Evolutionary conservation across 2,888 invertebrate genomes (phyloP).

Genomic region (Nudaria mundana): DNA sequence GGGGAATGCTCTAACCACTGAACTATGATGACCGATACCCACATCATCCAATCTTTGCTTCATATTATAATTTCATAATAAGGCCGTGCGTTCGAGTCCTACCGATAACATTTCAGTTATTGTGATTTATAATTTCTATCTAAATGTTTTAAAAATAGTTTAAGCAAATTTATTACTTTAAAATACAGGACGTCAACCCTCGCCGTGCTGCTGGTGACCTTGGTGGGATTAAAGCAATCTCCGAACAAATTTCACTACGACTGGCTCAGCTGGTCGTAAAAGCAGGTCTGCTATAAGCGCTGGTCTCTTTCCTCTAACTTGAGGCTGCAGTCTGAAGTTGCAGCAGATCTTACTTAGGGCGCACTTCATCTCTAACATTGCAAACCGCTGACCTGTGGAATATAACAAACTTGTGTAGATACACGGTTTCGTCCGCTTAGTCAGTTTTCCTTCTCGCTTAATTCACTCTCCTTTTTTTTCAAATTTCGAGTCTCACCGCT

Average conservation of each 20-base stretch:
- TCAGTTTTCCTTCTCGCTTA: neutral
- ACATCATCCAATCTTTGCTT: too few species aligned
- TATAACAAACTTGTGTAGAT: neutral
- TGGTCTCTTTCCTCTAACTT: conserved; percentile 60
- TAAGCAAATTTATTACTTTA: too few species aligned
- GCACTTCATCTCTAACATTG: conserved; percentile 84
- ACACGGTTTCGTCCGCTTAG: neutral
- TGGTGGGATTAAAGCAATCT: conserved; percentile 22
- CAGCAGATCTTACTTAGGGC: conserved; percentile 76
- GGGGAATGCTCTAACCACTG: too few species aligned
- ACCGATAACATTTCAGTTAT: too few species aligned
- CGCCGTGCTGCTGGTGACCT: too few species aligned
- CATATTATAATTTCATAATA: too few species aligned
- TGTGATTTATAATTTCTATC: too few species aligned
- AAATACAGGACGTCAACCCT: too few species aligned
- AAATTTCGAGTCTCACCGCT: too few species aligned
- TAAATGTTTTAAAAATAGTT: too few species aligned
- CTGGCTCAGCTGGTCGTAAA: conserved; percentile 59
- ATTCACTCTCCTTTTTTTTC: neutral
- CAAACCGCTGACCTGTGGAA: conserved; percentile 83
- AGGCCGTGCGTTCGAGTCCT: too few species aligned
- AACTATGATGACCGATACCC: too few species aligned
- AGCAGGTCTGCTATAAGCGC: conserved; percentile 69
- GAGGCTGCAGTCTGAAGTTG: conserved; percentile 75
- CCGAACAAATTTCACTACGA: conserved; percentile 49